Percentiles rank a stretch among this genome's conserved stretches.
Conservation (phyloP, 2,113 vertebrate species). For the Columba janthina region DNA sequence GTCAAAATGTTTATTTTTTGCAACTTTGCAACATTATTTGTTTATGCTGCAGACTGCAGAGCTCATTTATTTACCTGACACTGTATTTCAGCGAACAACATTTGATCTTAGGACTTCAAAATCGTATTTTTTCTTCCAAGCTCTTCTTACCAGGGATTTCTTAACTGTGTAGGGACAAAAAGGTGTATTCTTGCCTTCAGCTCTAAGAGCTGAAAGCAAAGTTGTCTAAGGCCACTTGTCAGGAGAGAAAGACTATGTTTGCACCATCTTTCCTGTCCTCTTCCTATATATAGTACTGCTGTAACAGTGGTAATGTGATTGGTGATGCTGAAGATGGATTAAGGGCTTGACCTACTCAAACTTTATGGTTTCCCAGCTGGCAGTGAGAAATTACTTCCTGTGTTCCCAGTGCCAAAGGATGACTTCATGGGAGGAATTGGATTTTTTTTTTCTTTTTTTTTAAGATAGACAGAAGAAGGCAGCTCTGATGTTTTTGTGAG, state of each 20-base stretch:
- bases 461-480: background rate
- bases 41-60: background rate
- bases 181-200: background rate
- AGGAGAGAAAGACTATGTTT: background rate
- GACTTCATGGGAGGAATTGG: conserved; percentile 33
- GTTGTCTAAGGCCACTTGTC: background rate
- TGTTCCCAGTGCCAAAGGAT: conserved; percentile 43
- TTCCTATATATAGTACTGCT: background rate
- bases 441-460: background rate
- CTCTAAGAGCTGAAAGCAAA: background rate
- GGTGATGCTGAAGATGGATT: background rate
- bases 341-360: conserved; percentile 27
- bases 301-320: background rate
- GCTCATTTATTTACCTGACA: conserved; percentile 20
- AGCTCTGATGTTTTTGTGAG: conserved; percentile 31
- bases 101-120: background rate
- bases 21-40: background rate
- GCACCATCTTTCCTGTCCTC: background rate
- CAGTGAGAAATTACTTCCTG: conserved; percentile 60
- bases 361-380: conserved; percentile 26
- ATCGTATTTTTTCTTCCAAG: background rate
- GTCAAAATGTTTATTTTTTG: background rate
- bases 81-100: background rate
- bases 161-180: background rate
- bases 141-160: background rate